Evolutionary conservation across 2,888 invertebrate species (phyloP).

Genomic region (Mechanitis messenoides): DNA sequence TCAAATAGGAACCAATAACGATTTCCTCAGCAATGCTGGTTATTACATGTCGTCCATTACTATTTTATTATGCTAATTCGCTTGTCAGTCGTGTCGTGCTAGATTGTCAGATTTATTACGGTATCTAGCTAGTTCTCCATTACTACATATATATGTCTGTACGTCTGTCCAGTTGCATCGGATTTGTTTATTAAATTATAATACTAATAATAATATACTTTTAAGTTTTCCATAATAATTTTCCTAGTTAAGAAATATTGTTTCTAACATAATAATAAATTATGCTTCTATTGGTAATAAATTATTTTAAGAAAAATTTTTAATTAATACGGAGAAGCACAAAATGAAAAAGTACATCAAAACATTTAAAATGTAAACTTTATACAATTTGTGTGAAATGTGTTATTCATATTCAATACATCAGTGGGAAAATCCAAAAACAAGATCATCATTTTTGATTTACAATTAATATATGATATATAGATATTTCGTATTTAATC

Average conservation of each 20-base stretch:
- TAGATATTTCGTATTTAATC: too few species aligned
- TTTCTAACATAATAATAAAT: too few species aligned
- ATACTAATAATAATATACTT: background rate
- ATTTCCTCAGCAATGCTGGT: conserved; percentile 49
- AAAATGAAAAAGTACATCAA: too few species aligned
- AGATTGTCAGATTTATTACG: conserved; percentile 35
- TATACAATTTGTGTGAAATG: too few species aligned
- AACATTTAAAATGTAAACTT: too few species aligned
- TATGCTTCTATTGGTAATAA: too few species aligned
- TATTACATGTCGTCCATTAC: conserved; percentile 63
- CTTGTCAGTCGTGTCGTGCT: conserved; percentile 35
- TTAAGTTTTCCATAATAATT: background rate
- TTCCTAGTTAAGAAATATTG: too few species aligned
- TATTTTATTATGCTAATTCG: conserved; percentile 61
- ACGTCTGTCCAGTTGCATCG: background rate
- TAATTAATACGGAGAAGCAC: too few species aligned
- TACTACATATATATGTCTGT: conserved; percentile 2
- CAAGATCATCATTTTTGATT: background rate
- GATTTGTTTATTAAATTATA: background rate
- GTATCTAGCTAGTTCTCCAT: conserved; percentile 9
- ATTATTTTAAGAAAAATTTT: too few species aligned
- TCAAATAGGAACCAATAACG: conserved; percentile 46
- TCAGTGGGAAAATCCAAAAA: background rate
- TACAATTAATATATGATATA: background rate
- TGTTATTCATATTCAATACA: too few species aligned